Percentiles rank a stretch among this genome's conserved stretches.
Evolutionary conservation across 2,113 vertebrate species (phyloP).

Genomic region (Conger conger): DNA sequence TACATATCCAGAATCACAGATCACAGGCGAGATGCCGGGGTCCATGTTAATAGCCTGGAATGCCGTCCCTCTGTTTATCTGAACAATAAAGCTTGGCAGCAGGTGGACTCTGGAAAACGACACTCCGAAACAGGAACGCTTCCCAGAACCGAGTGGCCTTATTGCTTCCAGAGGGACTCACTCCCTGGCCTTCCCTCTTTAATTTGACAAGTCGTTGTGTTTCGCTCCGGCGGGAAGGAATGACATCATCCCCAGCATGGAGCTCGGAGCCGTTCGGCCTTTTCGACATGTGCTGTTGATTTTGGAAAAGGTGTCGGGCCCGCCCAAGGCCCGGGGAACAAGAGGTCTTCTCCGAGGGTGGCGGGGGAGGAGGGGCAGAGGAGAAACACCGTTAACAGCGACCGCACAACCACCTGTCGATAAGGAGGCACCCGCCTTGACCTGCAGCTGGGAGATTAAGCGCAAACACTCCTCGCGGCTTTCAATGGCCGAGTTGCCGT

Average conservation of each 20-base stretch:
- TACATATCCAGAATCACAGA: not conserved
- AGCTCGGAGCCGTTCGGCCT: constrained; percentile 17
- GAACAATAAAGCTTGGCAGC: constrained; percentile 43
- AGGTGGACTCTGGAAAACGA: constrained; percentile 39
- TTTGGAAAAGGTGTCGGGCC: constrained; percentile 44
- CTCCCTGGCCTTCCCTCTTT: constrained; percentile 39
- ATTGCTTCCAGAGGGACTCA: constrained; percentile 22
- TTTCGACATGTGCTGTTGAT: constrained; percentile 47
- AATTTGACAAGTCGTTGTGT: constrained; percentile 39
- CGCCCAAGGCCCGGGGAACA: constrained; percentile 28
- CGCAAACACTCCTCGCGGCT: constrained; percentile 8
- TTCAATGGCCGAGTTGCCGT: constrained; percentile 40
- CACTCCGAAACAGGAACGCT: constrained; percentile 28
- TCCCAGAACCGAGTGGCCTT: constrained; percentile 23
- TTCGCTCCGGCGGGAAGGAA: constrained; percentile 26
- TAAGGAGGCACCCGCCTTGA: constrained; percentile 20
- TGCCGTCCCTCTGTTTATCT: constrained; percentile 42
- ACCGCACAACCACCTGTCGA: constrained; percentile 36
- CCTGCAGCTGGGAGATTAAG: constrained; percentile 13
- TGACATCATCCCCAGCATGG: constrained; percentile 45
- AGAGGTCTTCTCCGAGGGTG: constrained; percentile 26
- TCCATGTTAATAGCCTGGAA: constrained; percentile 35
- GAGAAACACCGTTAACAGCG: constrained; percentile 1
- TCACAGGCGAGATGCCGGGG: constrained; percentile 25
- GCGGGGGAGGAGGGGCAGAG: constrained; percentile 25